These are phyloP conservation scores for Notothenia rossii DNA, from an alignment of 2,113 vertebrate species.

Conservation along the genomic window DNA sequence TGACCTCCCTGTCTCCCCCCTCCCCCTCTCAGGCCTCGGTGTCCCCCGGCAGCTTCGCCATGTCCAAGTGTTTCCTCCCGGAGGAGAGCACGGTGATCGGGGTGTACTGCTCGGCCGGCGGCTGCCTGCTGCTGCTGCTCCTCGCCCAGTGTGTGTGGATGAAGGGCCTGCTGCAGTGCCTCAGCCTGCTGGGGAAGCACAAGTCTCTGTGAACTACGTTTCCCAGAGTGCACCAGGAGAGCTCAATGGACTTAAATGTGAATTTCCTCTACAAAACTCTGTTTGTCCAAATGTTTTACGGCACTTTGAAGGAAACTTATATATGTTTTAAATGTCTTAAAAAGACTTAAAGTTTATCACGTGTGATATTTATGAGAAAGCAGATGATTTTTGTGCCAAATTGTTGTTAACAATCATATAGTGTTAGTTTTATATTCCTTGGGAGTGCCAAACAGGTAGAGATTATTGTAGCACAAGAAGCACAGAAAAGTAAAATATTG, in stretches of 20 bases:
- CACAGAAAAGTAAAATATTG: not conserved
- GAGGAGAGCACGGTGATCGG: constrained; percentile 88
- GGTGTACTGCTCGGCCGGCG: constrained; percentile 85
- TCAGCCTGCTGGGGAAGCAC: constrained; percentile 88
- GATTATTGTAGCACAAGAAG: not conserved
- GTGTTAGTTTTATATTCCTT: constrained; percentile 14
- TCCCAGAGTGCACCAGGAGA: constrained; percentile 51
- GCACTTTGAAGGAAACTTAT: constrained; percentile 45
- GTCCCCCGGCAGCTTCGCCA: constrained; percentile 82
- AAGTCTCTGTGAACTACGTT: constrained; percentile 84
- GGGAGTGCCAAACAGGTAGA: not conserved
- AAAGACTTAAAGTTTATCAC: constrained; percentile 27
- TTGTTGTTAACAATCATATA: constrained; percentile 14
- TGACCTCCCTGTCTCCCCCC: not conserved
- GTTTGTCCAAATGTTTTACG: constrained; percentile 25
- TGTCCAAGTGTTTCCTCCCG: constrained; percentile 92
- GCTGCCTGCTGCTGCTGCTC: constrained; percentile 80
- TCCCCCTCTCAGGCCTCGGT: constrained; percentile 85
- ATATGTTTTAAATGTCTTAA: constrained; percentile 54
- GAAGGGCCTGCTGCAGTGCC: constrained; percentile 83
- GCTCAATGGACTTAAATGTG: constrained; percentile 55
- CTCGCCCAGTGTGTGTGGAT: constrained; percentile 83
- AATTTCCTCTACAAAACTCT: constrained; percentile 11
- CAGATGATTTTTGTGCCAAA: constrained; percentile 5
- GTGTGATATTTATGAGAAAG: not conserved